These are phyloP conservation scores for Holothuria leucospilota DNA, from an alignment of 53 echinoderm and acorn worm genomes.

Conservation along the genomic window DNA sequence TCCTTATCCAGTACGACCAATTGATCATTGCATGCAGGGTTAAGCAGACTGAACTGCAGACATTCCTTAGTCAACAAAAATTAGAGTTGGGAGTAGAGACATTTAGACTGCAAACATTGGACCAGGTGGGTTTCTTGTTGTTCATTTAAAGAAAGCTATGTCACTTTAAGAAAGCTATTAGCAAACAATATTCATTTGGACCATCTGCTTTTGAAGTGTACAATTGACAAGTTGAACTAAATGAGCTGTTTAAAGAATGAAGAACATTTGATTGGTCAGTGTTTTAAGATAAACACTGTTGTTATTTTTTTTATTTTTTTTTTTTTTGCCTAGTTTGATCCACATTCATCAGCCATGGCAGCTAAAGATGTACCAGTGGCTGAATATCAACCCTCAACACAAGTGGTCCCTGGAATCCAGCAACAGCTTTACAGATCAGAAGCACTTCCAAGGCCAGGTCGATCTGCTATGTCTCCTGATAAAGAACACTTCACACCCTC, in stretches of 20 bases:
- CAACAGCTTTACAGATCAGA: background rate
- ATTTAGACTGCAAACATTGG: slow-evolving; percentile 67
- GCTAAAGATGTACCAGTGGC: background rate
- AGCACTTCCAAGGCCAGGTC: background rate
- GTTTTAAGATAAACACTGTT: too few relatives aligned
- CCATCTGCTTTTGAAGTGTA: too few relatives aligned
- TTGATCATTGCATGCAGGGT: slow-evolving; percentile 72
- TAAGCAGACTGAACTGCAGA: slow-evolving; percentile 70
- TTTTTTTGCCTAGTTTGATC: too few relatives aligned
- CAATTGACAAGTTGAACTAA: too few relatives aligned
- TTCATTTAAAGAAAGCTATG: too few relatives aligned
- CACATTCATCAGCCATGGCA: too few relatives aligned
- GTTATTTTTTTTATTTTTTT: too few relatives aligned
- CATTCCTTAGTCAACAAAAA: slow-evolving; percentile 65
- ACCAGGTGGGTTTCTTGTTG: slow-evolving; percentile 54
- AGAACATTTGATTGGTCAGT: too few relatives aligned
- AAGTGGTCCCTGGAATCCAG: background rate
- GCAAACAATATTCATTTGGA: too few relatives aligned
- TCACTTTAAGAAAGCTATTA: too few relatives aligned
- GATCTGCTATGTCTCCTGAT: slow-evolving; percentile 6
- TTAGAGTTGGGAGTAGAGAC: slow-evolving; percentile 52
- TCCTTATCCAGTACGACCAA: slow-evolving; percentile 65
- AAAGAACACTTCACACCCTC: background rate
- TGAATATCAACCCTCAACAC: background rate
- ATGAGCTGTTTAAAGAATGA: too few relatives aligned